Evolutionary conservation across 2,888 invertebrate genomes (phyloP).

Genomic region (Lasioglossum morio): DNA sequence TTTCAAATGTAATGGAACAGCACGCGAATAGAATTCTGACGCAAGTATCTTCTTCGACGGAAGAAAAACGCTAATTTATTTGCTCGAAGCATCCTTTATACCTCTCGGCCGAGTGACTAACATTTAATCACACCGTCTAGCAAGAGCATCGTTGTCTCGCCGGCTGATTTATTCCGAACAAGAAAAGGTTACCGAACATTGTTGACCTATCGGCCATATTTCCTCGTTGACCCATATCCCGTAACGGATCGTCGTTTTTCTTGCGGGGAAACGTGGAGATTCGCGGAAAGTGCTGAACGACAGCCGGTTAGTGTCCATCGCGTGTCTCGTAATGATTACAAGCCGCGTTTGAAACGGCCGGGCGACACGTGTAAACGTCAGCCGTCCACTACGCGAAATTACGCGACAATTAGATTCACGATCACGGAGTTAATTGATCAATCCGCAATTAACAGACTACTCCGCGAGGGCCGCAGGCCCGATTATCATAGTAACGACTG

Average conservation of each 20-base stretch:
- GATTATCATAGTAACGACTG: constrained; percentile 33
- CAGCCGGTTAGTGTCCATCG: background rate
- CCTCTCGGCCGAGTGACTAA: background rate
- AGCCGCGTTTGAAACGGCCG: constrained; percentile 12
- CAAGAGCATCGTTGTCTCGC: background rate
- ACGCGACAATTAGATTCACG: constrained; percentile 1
- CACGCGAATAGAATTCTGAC: background rate
- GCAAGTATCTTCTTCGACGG: background rate
- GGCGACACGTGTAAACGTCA: constrained; percentile 39
- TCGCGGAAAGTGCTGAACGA: constrained; percentile 14
- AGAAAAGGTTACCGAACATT: constrained; percentile 20
- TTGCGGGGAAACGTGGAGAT: constrained; percentile 19
- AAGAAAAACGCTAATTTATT: background rate
- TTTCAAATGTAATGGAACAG: background rate
- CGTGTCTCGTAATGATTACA: background rate
- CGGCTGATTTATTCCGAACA: constrained; percentile 13
- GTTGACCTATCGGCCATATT: background rate
- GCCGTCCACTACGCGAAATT: background rate
- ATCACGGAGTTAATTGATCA: constrained; percentile 33
- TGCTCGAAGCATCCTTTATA: background rate
- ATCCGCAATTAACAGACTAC: constrained; percentile 22
- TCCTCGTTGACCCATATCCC: background rate
- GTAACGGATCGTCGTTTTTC: constrained; percentile 2
- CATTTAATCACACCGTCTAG: background rate
- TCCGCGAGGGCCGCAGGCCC: background rate